Evolutionary conservation across 2,888 invertebrate species (phyloP).

Genomic region (Agonopterix heracliana): DNA sequence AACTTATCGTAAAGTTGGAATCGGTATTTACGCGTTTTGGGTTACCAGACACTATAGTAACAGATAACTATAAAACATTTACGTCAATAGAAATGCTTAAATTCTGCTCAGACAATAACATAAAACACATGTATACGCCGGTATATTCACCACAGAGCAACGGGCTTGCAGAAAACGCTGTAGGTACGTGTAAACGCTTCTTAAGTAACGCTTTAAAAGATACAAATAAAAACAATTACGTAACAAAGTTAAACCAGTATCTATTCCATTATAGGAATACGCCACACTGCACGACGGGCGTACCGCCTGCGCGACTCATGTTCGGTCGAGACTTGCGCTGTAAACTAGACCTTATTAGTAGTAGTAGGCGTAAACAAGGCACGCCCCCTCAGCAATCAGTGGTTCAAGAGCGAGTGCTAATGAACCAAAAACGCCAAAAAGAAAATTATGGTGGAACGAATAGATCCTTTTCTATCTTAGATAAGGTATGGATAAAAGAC

Average conservation of each 20-base stretch:
- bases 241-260: not conserved
- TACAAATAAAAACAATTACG: not conserved
- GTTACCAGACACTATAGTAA: not conserved
- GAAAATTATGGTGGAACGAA: not conserved
- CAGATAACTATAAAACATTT: not conserved
- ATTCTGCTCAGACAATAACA: not conserved
- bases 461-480: not conserved
- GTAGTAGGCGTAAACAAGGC: too few relatives aligned
- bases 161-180: constrained; percentile 3
- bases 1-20: not conserved
- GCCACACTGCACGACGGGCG: constrained; percentile 3
- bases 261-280: not conserved
- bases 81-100: not conserved
- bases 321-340: constrained; percentile 1
- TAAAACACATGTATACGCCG: not conserved
- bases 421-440: not conserved
- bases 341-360: not conserved
- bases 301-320: not conserved
- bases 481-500: not conserved
- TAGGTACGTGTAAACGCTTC: constrained; percentile 1
- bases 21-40: not conserved
- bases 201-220: not conserved
- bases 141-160: not conserved
- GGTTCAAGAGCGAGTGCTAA: not conserved
- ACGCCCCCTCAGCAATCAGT: not conserved